Evolutionary conservation across 2,113 vertebrate species (phyloP), one percentile per base, ranked within the genome.

Genomic region (Periophthalmodon schlosseri): DNA sequence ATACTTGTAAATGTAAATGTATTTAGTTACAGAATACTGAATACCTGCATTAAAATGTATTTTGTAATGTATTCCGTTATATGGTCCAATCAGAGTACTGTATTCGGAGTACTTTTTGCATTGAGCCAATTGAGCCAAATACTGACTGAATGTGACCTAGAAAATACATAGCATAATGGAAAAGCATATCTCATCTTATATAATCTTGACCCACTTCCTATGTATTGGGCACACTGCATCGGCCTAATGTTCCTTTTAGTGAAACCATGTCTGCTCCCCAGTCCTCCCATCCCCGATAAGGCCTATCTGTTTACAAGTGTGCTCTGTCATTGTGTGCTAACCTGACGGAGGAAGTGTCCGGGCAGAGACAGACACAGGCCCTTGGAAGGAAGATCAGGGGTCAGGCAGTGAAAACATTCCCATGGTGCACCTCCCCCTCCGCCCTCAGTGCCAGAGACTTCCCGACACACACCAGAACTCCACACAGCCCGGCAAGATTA

Each of bases 381-480:
- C 79, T 84, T 92, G 88, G 93, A 93, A 92, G 92, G 91, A 94
- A 93, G 92, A 92, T 93, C 91, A 93, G 83, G 88, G 93, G 93
- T 93, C 91, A 90, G 72, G 52, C 90, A 90, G 91, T 91, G 79
- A 94, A 93, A 94, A 93, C 92, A 94, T 94, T 93, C 92, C 91
- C 93, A 93, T 90, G 84, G 76, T 82, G 84, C 89, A 83, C 85
- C 88, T 77, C 87, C 88, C 87, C 86, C 86, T 86, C 85, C 80
- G 54, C 64, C 85, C 70, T 75, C 83, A 73, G 81, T 78, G 86
- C 85, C 86, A 88, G 77, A 80, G 80, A 79, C 82, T 85, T 91
- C 87, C 90, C 72, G 68, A 83, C 82, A 85, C 70, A 85, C 83
- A 78, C 58, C 78, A 82, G 69, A 54, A 63, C 56, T 12, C 50